Percentiles rank a stretch among this genome's conserved stretches.
These are phyloP conservation scores for Notodonta ziczac DNA, from an alignment of 2,888 invertebrate genomes.

Conservation along the genomic window DNA sequence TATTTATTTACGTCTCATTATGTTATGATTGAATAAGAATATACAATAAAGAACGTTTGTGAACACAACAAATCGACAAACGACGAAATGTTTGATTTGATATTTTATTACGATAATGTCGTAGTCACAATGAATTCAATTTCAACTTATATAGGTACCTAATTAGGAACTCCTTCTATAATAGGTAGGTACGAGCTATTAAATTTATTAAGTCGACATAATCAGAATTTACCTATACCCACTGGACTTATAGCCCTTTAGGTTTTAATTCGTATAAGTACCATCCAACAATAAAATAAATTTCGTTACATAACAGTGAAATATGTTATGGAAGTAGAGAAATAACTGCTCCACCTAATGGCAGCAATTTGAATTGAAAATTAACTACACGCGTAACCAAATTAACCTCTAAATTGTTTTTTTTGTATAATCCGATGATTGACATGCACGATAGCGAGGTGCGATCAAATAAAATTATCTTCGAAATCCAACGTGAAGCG, in stretches of 20 bases:
- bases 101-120: too few relatives aligned
- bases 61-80: too few relatives aligned
- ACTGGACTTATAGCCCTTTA: background rate
- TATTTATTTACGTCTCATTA: too few relatives aligned
- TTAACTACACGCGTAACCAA: constrained; percentile 8
- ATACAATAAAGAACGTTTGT: too few relatives aligned
- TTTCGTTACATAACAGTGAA: constrained; percentile 5
- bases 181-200: too few relatives aligned
- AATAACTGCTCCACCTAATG: background rate
- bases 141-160: too few relatives aligned
- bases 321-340: background rate
- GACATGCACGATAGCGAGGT: constrained; percentile 29
- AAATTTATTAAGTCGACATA: too few relatives aligned
- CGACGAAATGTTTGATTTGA: too few relatives aligned
- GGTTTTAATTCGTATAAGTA: background rate
- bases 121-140: too few relatives aligned
- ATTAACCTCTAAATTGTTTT: constrained; percentile 16
- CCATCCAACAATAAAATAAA: background rate
- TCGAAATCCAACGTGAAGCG: constrained; percentile 14
- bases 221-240: too few relatives aligned
- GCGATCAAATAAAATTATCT: constrained; percentile 30
- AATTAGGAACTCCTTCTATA: too few relatives aligned
- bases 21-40: too few relatives aligned
- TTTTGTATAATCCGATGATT: constrained; percentile 32
- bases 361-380: constrained; percentile 24